Evolutionary conservation across 1,140 invertebrate species (phyloP), one percentile per base, ranked within the genome.

Genomic region (Sitodiplosis mosellana): DNA sequence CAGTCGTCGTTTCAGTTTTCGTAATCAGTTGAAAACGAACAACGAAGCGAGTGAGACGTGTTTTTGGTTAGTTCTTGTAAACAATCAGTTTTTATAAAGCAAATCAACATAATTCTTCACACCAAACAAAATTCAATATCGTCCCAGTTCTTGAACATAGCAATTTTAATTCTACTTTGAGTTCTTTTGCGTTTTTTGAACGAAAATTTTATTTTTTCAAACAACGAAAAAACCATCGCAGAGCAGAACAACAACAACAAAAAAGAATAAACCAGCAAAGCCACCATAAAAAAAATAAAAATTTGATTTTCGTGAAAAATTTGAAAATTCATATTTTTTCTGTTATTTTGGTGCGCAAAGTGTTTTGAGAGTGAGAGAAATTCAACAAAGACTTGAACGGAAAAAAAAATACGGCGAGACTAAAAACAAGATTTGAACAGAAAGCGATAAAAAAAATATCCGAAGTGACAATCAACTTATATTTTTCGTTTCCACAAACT

Each of bases 321-420:
- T 50, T 51, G 52, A 53, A 48, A 46, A 55, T 45, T 51, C 50
- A 56, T 50, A 57, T 43, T 52, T 50, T 49, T 54, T 52, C 50
- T 54, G 53, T 53, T 54, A 51, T 44, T 44, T 27, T 27, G 38
- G 42, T 17, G 42, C 18, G 42, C 42, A 44, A 27, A 22, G 10
- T 2, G 42, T 44, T 50, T 55, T 49, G 54, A 46, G 48, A 41
- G 54, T 46, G 52, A 27, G 36, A 42, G 11, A 8, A 22, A 17
- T n/a, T n/a, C n/a, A 45, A 7, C 3, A 27, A 27, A 27, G 27
- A 27, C 27, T 27, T 27, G 27, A 27, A n/a, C n/a, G n/a, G n/a
- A 27, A 27, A 27, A 27, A 5, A 27, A 5, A 27, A 27, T 27
- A n/a, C 27, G 10, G 27, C 27, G n/a, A n/a, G n/a, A n/a, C n/a